Base-by-base conservation (phyloP, 2,888 invertebrate genomes). In the Xanthia togata region DNA sequence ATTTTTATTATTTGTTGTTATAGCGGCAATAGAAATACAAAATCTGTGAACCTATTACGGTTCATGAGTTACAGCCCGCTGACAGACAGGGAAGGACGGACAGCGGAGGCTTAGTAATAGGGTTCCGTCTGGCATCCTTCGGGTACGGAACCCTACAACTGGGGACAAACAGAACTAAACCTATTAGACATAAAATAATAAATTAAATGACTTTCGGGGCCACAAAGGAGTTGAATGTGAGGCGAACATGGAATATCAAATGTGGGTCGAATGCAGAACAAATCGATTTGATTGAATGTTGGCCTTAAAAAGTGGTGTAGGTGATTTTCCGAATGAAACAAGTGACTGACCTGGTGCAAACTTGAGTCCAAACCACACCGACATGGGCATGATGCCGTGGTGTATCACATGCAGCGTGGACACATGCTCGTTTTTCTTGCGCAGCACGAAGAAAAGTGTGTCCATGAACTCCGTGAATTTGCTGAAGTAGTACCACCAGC, bases 401-500 rank as follows among this genome's bases (percentile, higher is more conserved):
- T 99, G 99, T 92, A 99, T 99, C 84, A 99, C 99, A 96, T 99
- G 99, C 79, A 99, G 97, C 62, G 98, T 98, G 72, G 99, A 98
- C 90, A 99, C 98, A 94, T 99, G 99, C 95, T 98, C 98, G 94
- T 98, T 98, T 97, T 99, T 99, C 97, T 99, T 99, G 87, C 99
- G 97, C 94, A 99, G 96, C 89, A 99, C 98, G 97, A 99, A 99
- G 97, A 99, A 99, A 91, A 99, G 98, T 91, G 99, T 99, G 97
- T 99, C 99, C 93, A 99, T 98, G 95, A 99, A 99, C 96, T 99
- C 99, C 90, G 99, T 98, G 96, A 99, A 99, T 96, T 99, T 99
- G 92, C 99, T 98, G 95, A 99, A 98, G 97, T 98, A 99, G 96
- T 99, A 99, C 99, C 98, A 99, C 99, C 99, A 99, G 95, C 99